Conservation (phyloP, 2,888 invertebrate species). For the Ellobium chinense region DNA sequence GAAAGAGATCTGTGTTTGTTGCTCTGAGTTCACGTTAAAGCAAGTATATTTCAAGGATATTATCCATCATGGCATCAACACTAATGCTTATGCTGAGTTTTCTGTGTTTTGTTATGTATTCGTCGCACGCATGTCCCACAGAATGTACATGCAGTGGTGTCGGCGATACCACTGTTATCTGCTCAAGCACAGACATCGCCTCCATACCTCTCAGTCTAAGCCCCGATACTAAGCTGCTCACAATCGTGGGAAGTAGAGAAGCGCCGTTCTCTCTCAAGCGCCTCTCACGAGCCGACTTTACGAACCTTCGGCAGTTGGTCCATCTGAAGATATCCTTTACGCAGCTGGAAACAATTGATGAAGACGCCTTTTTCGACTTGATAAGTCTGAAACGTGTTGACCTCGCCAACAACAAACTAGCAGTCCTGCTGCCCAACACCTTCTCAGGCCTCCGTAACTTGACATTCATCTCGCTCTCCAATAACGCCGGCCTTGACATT, state of each 20-base stretch:
- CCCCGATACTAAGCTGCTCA: constrained; percentile 22
- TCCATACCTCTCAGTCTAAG: constrained; percentile 12
- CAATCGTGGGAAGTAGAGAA: background rate
- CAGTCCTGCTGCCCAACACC: constrained; percentile 46
- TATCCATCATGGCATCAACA: too few relatives aligned
- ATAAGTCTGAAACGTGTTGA: constrained; percentile 49
- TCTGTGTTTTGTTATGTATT: background rate
- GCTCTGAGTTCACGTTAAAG: too few relatives aligned
- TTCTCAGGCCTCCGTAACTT: constrained; percentile 55
- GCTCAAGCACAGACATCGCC: constrained; percentile 11
- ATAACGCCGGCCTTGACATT: constrained; percentile 31
- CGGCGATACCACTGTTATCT: constrained; percentile 6
- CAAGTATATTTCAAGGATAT: too few relatives aligned
- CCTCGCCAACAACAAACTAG: constrained; percentile 53
- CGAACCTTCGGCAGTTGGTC: constrained; percentile 20
- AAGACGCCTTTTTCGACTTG: constrained; percentile 33
- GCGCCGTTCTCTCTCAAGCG: background rate
- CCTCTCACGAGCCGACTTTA: constrained; percentile 10
- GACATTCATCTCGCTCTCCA: constrained; percentile 49
- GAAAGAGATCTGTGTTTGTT: too few relatives aligned
- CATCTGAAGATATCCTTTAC: constrained; percentile 31
- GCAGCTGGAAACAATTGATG: constrained; percentile 17
- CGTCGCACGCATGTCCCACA: constrained; percentile 9
- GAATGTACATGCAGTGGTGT: constrained; percentile 9
- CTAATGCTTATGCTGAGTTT: background rate